Conservation (phyloP, 30 jellyfish, hydroid and myxozoan species). For the Chrysaora quinquecirrha region DNA sequence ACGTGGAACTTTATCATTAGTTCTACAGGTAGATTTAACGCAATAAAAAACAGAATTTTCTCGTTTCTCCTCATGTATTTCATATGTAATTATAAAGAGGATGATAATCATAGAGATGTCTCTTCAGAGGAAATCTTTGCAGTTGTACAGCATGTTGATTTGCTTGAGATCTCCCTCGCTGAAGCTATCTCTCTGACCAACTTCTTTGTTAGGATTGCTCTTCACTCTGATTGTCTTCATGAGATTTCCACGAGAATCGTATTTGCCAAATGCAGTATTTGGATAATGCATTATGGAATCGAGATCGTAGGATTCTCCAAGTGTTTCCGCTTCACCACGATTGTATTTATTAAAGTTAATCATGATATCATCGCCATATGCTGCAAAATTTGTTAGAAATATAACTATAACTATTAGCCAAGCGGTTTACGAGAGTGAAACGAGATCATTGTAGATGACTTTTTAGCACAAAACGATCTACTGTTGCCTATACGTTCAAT, state of each 20-base stretch:
- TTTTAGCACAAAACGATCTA: not conserved
- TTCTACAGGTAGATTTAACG: too few species aligned
- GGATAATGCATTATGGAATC: too few species aligned
- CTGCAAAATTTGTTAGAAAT: too few species aligned
- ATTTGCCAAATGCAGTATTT: constrained; percentile 38
- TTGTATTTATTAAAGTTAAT: constrained; percentile 14
- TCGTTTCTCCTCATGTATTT: too few species aligned
- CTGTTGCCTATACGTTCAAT: not conserved
- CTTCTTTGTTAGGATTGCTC: constrained; percentile 32
- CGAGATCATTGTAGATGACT: not conserved
- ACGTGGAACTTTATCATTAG: too few species aligned
- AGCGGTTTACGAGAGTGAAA: not conserved
- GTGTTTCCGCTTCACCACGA: constrained; percentile 41
- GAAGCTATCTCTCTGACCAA: constrained; percentile 52
- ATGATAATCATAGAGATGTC: too few species aligned
- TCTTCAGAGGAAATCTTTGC: too few species aligned
- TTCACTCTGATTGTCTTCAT: constrained; percentile 28
- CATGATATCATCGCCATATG: not conserved
- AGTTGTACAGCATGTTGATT: constrained; percentile 64
- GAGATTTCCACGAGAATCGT: not conserved
- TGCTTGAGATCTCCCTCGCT: constrained; percentile 53
- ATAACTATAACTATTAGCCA: too few species aligned
- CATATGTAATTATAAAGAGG: too few species aligned
- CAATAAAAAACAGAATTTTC: too few species aligned
- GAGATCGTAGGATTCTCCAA: constrained; percentile 34